phyloP scores from a whole-genome alignment of 2,797 vertebrate species.

The Phrynocephalus guinanensis region DNA sequence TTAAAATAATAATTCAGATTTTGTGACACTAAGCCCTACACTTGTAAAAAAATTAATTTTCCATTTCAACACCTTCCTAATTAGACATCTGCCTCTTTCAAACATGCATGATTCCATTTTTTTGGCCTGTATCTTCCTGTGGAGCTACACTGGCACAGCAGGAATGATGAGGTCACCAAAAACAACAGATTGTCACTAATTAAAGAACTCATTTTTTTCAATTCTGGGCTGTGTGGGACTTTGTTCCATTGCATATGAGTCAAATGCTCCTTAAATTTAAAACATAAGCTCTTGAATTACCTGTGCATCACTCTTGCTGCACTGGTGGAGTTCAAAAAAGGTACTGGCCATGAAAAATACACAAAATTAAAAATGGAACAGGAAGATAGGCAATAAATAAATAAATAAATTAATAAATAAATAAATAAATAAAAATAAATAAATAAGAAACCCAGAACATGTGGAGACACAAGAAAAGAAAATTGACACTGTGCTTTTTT shows the following conservation, averaged over 20 bases:
- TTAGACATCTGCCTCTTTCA: constrained; percentile 4
- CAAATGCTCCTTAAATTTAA: no score
- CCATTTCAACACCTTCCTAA: background rate
- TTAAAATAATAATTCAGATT: constrained; percentile 40
- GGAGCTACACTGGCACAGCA: no score
- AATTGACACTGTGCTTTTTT: background rate
- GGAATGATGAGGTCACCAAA: no score
- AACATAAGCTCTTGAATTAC: no score
- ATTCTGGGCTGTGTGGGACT: no score
- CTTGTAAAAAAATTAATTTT: background rate
- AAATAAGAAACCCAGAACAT: background rate
- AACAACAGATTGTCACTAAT: no score
- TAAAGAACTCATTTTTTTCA: no score
- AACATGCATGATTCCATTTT: background rate
- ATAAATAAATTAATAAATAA: background rate
- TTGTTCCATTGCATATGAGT: no score
- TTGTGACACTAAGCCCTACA: background rate
- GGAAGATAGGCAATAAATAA: background rate
- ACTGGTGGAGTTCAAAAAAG: no score
- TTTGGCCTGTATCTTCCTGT: background rate
- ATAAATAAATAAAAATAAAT: no score
- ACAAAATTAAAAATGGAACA: background rate
- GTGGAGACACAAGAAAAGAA: background rate
- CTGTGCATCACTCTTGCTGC: no score
- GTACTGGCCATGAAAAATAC: background rate